phyloP scores from a whole-genome alignment of 2,888 invertebrate species.

The Apodemia hepburni region DNA sequence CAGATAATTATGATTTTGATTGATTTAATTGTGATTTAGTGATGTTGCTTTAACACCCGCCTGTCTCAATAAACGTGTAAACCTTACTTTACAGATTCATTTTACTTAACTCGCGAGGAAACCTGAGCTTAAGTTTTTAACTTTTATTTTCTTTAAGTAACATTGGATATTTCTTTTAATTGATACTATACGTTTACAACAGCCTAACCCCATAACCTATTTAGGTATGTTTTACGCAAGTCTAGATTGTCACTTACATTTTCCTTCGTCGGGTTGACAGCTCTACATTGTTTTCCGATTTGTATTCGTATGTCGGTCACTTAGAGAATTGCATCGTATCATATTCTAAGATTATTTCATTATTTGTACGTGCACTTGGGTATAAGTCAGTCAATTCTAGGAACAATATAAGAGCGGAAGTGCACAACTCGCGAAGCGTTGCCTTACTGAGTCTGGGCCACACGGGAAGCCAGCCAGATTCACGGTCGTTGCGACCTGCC shows the following conservation, averaged over 20 bases:
- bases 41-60: too few relatives aligned
- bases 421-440: constrained; percentile 59
- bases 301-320: constrained; percentile 44
- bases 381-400: constrained; percentile 26
- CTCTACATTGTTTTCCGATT: constrained; percentile 67
- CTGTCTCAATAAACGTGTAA: too few relatives aligned
- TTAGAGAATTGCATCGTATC: constrained; percentile 40
- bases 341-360: constrained; percentile 37
- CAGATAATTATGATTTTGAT: too few relatives aligned
- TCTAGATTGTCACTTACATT: constrained; percentile 59
- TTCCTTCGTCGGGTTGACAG: constrained; percentile 64
- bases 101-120: too few relatives aligned
- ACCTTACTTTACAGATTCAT: too few relatives aligned
- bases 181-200: too few relatives aligned
- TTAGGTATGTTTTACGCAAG: neutral
- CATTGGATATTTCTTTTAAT: too few relatives aligned
- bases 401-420: constrained; percentile 49
- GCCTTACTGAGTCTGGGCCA: constrained; percentile 36
- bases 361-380: constrained; percentile 27
- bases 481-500: constrained; percentile 73
- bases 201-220: neutral
- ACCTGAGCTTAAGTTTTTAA: too few relatives aligned
- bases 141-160: too few relatives aligned
- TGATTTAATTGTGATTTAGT: too few relatives aligned
- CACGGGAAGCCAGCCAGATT: constrained; percentile 62